Percentiles rank a stretch among this genome's conserved stretches.
Conservation (phyloP, 2,113 vertebrate genomes). For the Caloenas nicobarica region DNA sequence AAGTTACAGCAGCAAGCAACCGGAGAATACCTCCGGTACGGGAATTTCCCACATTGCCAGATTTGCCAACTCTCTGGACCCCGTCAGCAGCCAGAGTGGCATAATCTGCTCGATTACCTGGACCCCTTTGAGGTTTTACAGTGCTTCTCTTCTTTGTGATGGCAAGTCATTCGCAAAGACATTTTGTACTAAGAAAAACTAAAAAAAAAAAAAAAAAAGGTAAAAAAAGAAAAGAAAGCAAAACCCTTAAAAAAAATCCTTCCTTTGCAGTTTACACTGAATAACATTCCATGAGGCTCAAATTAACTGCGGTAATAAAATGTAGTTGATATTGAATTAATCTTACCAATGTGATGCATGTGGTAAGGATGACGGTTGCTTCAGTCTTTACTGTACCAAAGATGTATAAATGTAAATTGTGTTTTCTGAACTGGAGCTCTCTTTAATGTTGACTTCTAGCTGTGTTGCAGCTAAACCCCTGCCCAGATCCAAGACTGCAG, state of each 20-base stretch:
- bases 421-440: slow-evolving; percentile 54
- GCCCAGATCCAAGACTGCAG: slow-evolving; percentile 70
- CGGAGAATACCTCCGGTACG: not conserved
- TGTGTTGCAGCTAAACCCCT: slow-evolving; percentile 54
- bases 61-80: not conserved
- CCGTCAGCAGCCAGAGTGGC: not conserved
- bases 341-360: slow-evolving; percentile 40
- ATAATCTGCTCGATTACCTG: not conserved
- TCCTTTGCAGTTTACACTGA: not conserved
- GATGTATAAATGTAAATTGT: slow-evolving; percentile 60
- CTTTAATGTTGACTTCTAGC: slow-evolving; percentile 69
- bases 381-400: slow-evolving; percentile 52
- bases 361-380: slow-evolving; percentile 54
- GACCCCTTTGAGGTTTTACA: not conserved
- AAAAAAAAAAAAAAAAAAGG: not conserved
- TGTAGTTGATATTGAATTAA: slow-evolving; percentile 14
- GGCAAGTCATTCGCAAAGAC: not conserved
- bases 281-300: not conserved
- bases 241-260: not conserved
- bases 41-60: not conserved
- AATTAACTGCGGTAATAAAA: not conserved
- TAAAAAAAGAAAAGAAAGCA: not conserved
- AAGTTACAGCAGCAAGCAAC: not conserved
- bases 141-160: not conserved
- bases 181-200: not conserved